Evolutionary conservation across 2,888 invertebrate species (phyloP).

Genomic region (Theristus sp.): DNA sequence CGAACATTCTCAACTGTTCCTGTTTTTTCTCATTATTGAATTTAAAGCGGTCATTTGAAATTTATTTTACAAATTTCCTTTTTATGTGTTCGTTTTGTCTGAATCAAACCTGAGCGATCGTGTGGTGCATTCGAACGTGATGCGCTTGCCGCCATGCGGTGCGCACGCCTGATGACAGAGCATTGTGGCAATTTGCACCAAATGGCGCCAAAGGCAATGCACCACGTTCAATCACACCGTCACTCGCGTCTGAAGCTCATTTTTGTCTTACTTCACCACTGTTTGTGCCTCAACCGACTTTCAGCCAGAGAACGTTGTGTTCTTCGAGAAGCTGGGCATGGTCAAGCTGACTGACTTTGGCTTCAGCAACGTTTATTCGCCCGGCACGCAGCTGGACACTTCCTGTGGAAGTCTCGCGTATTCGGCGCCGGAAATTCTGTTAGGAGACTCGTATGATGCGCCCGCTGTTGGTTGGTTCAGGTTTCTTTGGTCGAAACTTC

Average conservation of each 20-base stretch:
- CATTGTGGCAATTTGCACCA: no score
- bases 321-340: constrained; percentile 85
- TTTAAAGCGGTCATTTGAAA: no score
- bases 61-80: no score
- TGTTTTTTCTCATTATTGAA: not conserved
- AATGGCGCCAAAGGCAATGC: no score
- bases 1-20: not conserved
- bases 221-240: not conserved
- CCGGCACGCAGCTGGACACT: constrained; percentile 87
- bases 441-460: constrained; percentile 95
- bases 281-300: no score
- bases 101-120: no score
- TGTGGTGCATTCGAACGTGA: no score
- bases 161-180: no score
- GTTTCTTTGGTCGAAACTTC: no score
- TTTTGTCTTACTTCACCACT: not conserved
- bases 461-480: constrained; percentile 86
- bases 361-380: constrained; percentile 68
- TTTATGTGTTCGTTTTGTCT: no score
- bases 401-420: constrained; percentile 96
- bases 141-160: no score
- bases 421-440: constrained; percentile 91
- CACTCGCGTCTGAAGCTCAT: not conserved
- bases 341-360: constrained; percentile 93
- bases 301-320: constrained; percentile 89